Base-by-base conservation (phyloP, 2,888 invertebrate genomes). In the Epsilonema sp. region DNA sequence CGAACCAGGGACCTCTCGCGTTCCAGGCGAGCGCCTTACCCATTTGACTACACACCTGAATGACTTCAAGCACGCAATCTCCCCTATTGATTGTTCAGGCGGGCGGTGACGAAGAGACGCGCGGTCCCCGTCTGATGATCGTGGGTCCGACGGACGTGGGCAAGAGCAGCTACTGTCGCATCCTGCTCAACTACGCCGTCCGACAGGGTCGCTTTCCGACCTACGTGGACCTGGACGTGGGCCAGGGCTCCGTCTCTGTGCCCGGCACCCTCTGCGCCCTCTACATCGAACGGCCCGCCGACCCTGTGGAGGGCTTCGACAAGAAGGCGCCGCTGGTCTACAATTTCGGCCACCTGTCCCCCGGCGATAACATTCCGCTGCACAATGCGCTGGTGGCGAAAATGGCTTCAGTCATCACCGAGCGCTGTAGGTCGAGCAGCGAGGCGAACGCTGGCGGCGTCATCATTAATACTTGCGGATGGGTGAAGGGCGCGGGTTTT, bases 381-480 rank as follows among this genome's bases (percentile, higher is more conserved):
- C 92, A 82, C 66, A 82, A 83, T 61, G 74, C 80, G 13, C 73
- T 89, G 2, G 78, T 85, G 2, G 76, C 80, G 0, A 75, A 84
- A 56, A 70, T 94, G 55, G 49, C 49, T 3, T 8, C 37, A 4
- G 38, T 20, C 8, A 37, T 45, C 2, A 47, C 43, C 24, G 26
- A 43, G 20, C 50, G 53, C 47, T 52, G 42, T 39, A 44, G 37
- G 21, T 20, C 42, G 1, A 53, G 51, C 43, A 37, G 39, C 22
- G 52, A 52, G 19, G 55, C 66, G 5, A 65, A 65, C 51, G 55
- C 62, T 8, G 68, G 71, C 2, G 97, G 97, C 1, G 80, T 84
- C 2, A 78, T 97, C 31, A 86, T 97, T 54, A 97, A 97, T 67
- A 94, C 94, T 0, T 89, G 90, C 57, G 94, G 94, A 0, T 97